Percentiles rank a stretch among this genome's conserved stretches.
Evolutionary conservation across 2,113 vertebrate species (phyloP).

Genomic region (Herpailurus yagouaroundi): DNA sequence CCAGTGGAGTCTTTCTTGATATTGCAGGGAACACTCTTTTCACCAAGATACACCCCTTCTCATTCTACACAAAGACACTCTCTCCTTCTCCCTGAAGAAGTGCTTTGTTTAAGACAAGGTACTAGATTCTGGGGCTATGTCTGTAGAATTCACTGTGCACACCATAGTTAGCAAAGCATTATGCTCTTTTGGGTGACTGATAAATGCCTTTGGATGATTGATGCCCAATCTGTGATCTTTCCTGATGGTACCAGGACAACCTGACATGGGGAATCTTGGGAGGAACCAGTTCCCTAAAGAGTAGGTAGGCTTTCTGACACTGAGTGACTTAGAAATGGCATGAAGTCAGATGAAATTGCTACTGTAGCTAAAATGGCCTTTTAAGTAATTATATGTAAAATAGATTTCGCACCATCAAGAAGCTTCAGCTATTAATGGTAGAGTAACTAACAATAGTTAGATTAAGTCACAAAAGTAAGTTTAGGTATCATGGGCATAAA

Average conservation of each 20-base stretch:
- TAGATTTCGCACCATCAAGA: background rate
- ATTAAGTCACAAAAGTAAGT: constrained; percentile 43
- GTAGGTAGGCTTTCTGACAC: constrained; percentile 24
- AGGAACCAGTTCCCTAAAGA: background rate
- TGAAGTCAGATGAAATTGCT: constrained; percentile 38
- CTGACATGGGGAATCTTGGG: background rate
- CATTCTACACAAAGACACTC: background rate
- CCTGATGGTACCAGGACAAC: background rate
- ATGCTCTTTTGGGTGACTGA: background rate
- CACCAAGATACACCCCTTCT: background rate
- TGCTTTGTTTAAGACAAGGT: background rate
- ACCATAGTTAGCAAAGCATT: background rate
- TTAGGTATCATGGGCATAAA: background rate
- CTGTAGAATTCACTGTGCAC: background rate
- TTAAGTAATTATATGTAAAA: constrained; percentile 58
- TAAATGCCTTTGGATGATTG: background rate
- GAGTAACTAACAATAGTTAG: background rate
- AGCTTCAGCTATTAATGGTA: background rate
- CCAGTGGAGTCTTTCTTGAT: background rate
- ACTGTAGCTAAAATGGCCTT: constrained; percentile 49
- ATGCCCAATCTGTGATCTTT: background rate
- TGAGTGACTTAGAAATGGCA: constrained; percentile 55
- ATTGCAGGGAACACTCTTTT: background rate
- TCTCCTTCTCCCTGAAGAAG: background rate
- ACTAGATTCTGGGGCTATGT: background rate